phyloP scores from a whole-genome alignment of 2,888 invertebrate genomes.

The Drosophila monieri region DNA sequence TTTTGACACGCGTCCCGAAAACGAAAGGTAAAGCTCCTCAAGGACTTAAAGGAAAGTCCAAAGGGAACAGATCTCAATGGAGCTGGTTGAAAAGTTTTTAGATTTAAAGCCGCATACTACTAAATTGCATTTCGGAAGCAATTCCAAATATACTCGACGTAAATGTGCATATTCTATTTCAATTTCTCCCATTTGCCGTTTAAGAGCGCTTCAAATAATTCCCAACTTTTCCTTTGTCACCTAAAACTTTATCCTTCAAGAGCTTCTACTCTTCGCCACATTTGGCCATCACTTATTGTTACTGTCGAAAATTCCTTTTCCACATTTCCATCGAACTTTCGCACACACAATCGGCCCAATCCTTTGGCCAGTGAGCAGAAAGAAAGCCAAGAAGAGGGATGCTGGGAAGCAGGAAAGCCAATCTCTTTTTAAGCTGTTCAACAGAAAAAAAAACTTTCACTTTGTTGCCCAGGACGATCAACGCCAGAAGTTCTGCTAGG shows the following conservation, averaged over 20 bases:
- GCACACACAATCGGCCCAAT: constrained; percentile 23
- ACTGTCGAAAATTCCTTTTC: constrained; percentile 40
- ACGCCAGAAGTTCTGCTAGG: constrained; percentile 58
- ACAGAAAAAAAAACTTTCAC: constrained; percentile 63
- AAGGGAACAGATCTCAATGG: background rate
- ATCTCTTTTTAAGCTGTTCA: constrained; percentile 73
- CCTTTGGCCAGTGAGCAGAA: constrained; percentile 29
- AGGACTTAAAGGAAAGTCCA: background rate
- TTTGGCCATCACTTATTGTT: constrained; percentile 45
- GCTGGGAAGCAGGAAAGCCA: constrained; percentile 44
- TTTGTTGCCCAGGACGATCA: constrained; percentile 69
- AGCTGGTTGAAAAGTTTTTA: constrained; percentile 15
- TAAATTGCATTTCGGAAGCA: constrained; percentile 31
- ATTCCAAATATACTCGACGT: constrained; percentile 15
- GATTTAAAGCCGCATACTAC: constrained; percentile 19
- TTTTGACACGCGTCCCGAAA: constrained; percentile 69
- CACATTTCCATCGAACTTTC: constrained; percentile 43
- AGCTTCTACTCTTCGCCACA: background rate
- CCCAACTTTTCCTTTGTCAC: constrained; percentile 47
- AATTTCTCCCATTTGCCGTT: constrained; percentile 34
- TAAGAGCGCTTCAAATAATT: constrained; percentile 45
- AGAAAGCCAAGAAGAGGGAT: background rate
- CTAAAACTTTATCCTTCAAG: constrained; percentile 38
- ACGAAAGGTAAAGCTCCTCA: constrained; percentile 4
- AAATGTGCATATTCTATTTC: constrained; percentile 41